Evolutionary conservation across 2,888 invertebrate genomes (phyloP).

Genomic region (Hydropsyche betteni): DNA sequence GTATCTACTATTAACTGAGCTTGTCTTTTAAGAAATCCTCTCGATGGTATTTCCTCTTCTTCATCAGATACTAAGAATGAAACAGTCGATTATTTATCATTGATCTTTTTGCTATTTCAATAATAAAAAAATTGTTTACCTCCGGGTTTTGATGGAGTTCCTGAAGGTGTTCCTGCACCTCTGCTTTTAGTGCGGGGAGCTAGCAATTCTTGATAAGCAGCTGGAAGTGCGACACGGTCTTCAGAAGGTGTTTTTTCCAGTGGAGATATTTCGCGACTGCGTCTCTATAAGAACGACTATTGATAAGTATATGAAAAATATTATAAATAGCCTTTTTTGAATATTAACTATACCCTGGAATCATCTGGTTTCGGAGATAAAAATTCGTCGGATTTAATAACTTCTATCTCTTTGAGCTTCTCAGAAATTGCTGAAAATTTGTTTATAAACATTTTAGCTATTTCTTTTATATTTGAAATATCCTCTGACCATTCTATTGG

Average conservation of each 20-base stretch:
- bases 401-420: conserved; percentile 58
- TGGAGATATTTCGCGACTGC: conserved; percentile 32
- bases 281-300: conserved; percentile 6
- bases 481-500: conserved; percentile 64
- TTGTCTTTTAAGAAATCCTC: conserved; percentile 81
- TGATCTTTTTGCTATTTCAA: neutral
- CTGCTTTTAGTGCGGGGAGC: conserved; percentile 50
- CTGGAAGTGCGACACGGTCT: conserved; percentile 45
- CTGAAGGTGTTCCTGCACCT: conserved; percentile 50
- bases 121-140: neutral
- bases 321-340: too few relatives aligned
- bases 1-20: conserved; percentile 85
- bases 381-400: conserved; percentile 54
- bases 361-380: conserved; percentile 32
- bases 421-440: conserved; percentile 60
- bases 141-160: conserved; percentile 37
- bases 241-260: conserved; percentile 48
- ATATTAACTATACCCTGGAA: conserved; percentile 12
- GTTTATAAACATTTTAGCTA: conserved; percentile 60
- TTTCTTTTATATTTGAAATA: conserved; percentile 61
- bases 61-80: conserved; percentile 72
- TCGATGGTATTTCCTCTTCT: conserved; percentile 84
- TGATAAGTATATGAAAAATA: too few relatives aligned
- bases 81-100: conserved; percentile 6
- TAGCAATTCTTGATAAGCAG: conserved; percentile 49